Conservation (phyloP, 23 tunicate genomes). For the Aplidium turbinatum region DNA sequence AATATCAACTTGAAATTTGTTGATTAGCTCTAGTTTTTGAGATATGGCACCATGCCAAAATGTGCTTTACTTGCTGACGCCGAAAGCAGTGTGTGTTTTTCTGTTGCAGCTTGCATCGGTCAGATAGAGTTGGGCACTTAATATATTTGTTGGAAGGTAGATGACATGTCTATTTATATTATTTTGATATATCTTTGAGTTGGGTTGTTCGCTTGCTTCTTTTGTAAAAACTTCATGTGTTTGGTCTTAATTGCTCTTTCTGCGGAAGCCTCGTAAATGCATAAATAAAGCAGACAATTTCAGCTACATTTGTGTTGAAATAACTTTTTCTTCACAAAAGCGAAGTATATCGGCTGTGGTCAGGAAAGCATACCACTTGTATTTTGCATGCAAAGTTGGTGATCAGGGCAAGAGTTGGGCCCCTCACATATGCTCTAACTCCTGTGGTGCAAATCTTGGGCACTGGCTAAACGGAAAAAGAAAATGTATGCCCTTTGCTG, state of each 20-base stretch:
- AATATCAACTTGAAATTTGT: no score
- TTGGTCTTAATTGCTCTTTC: conserved; percentile 30
- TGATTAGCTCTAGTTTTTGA: no score
- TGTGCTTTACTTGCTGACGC: no score
- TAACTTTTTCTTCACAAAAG: conserved; percentile 40
- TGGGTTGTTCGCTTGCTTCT: no score
- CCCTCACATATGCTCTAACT: conserved; percentile 36
- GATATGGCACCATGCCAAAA: no score
- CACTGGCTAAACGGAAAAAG: conserved; percentile 30
- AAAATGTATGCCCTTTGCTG: conserved; percentile 38
- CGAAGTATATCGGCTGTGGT: conserved; percentile 19
- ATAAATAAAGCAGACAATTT: conserved; percentile 28
- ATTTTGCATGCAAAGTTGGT: conserved; percentile 35
- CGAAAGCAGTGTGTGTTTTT: no score
- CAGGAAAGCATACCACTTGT: conserved; percentile 43
- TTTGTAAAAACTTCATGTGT: no score
- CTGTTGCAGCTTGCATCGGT: no score
- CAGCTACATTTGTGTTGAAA: conserved; percentile 24
- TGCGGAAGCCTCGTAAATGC: conserved; percentile 36
- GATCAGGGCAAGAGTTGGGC: conserved; percentile 47
- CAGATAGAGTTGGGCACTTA: no score
- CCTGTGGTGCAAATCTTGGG: conserved; percentile 33
- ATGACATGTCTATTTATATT: no score
- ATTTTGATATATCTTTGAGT: no score
- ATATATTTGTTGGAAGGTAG: no score